Evolutionary conservation across 1,140 invertebrate genomes (phyloP).

Genomic region (Trinorchestia longiramus): DNA sequence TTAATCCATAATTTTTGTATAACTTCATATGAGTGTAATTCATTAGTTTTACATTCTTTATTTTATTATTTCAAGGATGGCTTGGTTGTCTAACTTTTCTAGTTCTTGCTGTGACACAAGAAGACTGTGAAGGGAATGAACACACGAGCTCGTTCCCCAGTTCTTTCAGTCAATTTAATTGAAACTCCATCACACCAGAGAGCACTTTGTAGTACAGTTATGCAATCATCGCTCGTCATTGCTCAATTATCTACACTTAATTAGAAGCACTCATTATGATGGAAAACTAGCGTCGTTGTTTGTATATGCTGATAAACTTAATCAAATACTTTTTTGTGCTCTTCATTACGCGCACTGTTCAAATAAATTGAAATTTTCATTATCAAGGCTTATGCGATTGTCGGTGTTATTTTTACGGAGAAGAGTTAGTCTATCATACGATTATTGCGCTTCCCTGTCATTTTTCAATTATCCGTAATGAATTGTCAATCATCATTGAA

Average conservation of each 20-base stretch:
- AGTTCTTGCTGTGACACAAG: neutral
- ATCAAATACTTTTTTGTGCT: neutral
- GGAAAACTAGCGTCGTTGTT: neutral
- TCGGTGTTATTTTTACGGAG: neutral
- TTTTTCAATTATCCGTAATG: neutral
- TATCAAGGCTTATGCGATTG: neutral
- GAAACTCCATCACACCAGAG: too few species aligned
- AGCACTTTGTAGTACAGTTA: neutral
- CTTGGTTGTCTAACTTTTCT: too few species aligned
- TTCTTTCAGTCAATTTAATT: too few species aligned
- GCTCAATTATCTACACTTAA: neutral
- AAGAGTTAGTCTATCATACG: neutral
- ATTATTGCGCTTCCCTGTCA: neutral
- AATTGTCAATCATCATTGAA: neutral
- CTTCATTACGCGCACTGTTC: neutral
- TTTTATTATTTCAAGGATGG: too few species aligned
- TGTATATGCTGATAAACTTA: neutral
- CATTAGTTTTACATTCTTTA: too few species aligned
- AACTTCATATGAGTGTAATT: too few species aligned
- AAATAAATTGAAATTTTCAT: neutral
- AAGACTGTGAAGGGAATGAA: neutral
- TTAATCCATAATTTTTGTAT: too few species aligned
- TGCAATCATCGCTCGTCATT: neutral
- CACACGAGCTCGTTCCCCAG: neutral
- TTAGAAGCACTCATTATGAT: neutral